Base-by-base conservation (phyloP, 2,113 vertebrate species). In the Phalacrocorax carbo region DNA sequence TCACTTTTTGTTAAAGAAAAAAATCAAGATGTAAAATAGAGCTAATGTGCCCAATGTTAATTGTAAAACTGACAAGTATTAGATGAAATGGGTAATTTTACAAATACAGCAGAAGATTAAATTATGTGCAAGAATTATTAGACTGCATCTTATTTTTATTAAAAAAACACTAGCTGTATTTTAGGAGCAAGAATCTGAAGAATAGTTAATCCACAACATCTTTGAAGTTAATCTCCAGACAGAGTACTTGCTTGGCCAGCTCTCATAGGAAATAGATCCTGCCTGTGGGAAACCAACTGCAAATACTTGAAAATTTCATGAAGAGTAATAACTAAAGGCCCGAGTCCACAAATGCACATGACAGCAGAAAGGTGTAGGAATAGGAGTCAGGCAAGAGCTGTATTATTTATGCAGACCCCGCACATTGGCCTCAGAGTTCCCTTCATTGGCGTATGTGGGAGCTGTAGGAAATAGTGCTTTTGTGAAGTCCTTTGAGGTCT, bases 121-220 rank as follows among this genome's bases (percentile, higher is more conserved):
- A 91, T 96, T 75, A 95, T 26, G 6, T 68, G 61, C 36, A 92
- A 96, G 86, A 95, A 90, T 93, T 94, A 96, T 93, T 92, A 90
- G 82, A 65, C 79, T 76, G 60, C n/a, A 71, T 91, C 65, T 95
- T 92, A 82, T 48, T 96, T 96, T 94, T 95, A 96, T 96, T 93
- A 82, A 91, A 91, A 92, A 81, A 76, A 42, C 11, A 52, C 15
- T 26, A 92, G 26, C 49, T 86, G 27, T 71, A 69, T 72, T 75
- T 94, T 90, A 92, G 71, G 11, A 95, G 73, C 32, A 83, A 81
- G 40, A 82, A 81, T 60, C 40, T 69, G 60, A 77, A 94, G 66
- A 64, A 93, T 34, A 79, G 27, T 76, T 96, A 92, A 88, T 27
- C 57, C 75, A 69, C 0, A 0, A 9, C 23, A 81, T 68, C 60